Evolutionary conservation across 2,888 invertebrate genomes (phyloP).

Genomic region (Scaptomyza polygonia): DNA sequence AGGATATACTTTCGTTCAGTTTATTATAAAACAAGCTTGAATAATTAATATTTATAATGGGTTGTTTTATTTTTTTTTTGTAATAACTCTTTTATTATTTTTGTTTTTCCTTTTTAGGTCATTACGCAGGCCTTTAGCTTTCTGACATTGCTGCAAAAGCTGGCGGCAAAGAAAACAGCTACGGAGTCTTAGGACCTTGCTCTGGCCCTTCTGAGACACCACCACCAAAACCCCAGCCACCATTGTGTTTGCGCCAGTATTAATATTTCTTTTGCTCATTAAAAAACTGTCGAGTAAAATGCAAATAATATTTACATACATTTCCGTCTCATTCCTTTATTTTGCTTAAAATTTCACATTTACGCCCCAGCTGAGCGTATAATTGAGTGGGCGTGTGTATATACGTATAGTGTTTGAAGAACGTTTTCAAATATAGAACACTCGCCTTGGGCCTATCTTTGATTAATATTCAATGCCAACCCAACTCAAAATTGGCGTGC

Average conservation of each 20-base stretch:
- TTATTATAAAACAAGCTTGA: too few relatives aligned
- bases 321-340: constrained; percentile 51
- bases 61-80: not conserved
- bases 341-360: constrained; percentile 49
- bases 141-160: constrained; percentile 80
- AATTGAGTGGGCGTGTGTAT: constrained; percentile 17
- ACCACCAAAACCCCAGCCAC: not conserved
- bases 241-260: constrained; percentile 26
- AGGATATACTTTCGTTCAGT: not conserved
- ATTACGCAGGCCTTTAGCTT: constrained; percentile 82
- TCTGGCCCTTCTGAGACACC: not conserved
- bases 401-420: not conserved
- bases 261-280: constrained; percentile 70
- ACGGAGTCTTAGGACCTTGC: constrained; percentile 13
- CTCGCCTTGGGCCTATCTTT: constrained; percentile 42
- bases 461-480: constrained; percentile 45
- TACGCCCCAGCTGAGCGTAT: not conserved
- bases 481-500: constrained; percentile 21
- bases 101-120: constrained; percentile 59
- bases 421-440: not conserved
- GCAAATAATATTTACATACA: constrained; percentile 67
- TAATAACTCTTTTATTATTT: not conserved
- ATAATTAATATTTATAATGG: not conserved
- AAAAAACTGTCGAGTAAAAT: constrained; percentile 67
- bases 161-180: constrained; percentile 75